Evolutionary conservation across 2,888 invertebrate species (phyloP), one percentile per base, ranked within the genome.

Genomic region (Papilio demoleus): DNA sequence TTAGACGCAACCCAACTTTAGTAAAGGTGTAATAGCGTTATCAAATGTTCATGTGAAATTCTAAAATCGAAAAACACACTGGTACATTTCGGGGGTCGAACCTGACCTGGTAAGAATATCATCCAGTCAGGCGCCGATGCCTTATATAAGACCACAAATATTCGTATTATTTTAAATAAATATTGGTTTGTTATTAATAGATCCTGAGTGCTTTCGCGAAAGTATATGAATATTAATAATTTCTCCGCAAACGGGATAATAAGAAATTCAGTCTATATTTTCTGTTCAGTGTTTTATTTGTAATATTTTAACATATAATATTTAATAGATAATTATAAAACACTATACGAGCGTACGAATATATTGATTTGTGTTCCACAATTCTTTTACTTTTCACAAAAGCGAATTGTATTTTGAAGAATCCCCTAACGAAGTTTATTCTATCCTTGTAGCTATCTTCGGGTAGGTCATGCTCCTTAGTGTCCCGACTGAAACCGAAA

Each of bases 401-500:
- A 8, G 6, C 17, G 2, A 19, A 19, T 45, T 45, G 19, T 19
- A 19, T 17, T 19, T 45, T 4, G 12, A 47, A 22, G 47, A 47
- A 47, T 19, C 14, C 19, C 45, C 17, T 31, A 4, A 45, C 14
- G 45, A n/a, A 17, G 40, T 53, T 59, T 42, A 14, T 47, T 59
- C 50, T 72, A 50, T 50, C 24, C 27, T 68, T 75, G 73, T 72
- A 50, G 68, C 45, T 53, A 69, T 74, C 81, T 85, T 88, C 79
- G 86, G 87, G 87, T 87, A 88, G 87, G 87, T 88, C 87, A 87
- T 82, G 85, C 79, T 76, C 72, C 71, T 68, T 65, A 68, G 73
- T 70, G 74, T 83, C 83, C 83, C 83, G 77, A 77, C 77, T 78
- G 87, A 88, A 88, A 88, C 81, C 71, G 88, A 88, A 86, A 88